Evolutionary conservation across 1,140 invertebrate genomes (phyloP).

Genomic region (Leptinotarsa undecemlineata): DNA sequence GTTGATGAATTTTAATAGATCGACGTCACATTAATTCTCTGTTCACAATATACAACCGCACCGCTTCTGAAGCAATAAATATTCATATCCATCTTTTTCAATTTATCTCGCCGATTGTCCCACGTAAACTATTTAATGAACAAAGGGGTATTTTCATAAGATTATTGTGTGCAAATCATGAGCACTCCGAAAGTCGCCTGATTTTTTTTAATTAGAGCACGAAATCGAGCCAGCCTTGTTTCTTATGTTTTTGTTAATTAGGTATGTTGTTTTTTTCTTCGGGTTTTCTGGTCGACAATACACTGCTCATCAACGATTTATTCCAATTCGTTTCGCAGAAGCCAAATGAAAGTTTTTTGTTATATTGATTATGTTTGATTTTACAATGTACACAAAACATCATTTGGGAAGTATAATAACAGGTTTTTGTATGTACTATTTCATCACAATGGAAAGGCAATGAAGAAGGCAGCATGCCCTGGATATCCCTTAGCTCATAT

Average conservation of each 20-base stretch:
- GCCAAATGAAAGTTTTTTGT: neutral
- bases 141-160: slow-evolving; percentile 13
- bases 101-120: slow-evolving; percentile 13
- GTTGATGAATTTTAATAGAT: slow-evolving; percentile 18
- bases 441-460: too few species aligned
- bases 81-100: slow-evolving; percentile 22
- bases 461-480: too few species aligned
- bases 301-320: neutral
- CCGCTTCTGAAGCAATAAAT: slow-evolving; percentile 15
- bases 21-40: slow-evolving; percentile 14
- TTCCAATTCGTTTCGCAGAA: neutral
- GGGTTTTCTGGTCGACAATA: neutral
- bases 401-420: too few species aligned
- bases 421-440: too few species aligned
- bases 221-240: neutral
- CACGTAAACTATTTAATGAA: slow-evolving; percentile 15
- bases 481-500: too few species aligned
- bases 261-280: neutral
- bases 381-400: too few species aligned
- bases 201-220: slow-evolving; percentile 19
- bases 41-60: slow-evolving; percentile 6
- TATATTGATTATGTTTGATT: too few species aligned
- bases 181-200: neutral
- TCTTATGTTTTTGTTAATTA: slow-evolving; percentile 4
- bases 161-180: slow-evolving; percentile 23